Percentiles rank a stretch among this genome's conserved stretches.
Conservation (phyloP, 1,140 invertebrate genomes). For the Rhizoglyphus robini region DNA sequence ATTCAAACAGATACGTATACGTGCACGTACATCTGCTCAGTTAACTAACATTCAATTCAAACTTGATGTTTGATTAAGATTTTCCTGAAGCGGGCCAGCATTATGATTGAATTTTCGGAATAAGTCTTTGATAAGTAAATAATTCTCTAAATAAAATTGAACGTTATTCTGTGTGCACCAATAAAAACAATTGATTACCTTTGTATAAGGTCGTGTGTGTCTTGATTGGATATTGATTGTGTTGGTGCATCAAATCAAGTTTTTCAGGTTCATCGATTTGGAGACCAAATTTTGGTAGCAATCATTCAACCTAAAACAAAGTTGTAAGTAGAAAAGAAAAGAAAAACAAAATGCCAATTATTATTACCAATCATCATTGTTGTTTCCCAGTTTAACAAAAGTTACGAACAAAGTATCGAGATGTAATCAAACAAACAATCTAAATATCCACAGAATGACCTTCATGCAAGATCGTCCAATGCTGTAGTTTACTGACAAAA, state of each 20-base stretch:
- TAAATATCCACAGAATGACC: too few relatives aligned
- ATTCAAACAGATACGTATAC: too few relatives aligned
- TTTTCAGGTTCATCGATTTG: constrained; percentile 16
- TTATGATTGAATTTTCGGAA: constrained; percentile 8
- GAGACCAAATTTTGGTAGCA: too few relatives aligned
- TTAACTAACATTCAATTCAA: constrained; percentile 7
- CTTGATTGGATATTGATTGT: constrained; percentile 18
- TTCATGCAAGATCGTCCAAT: too few relatives aligned
- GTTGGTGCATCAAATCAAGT: constrained; percentile 18
- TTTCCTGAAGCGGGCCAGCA: neutral
- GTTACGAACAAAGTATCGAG: too few relatives aligned
- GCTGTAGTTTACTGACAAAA: too few relatives aligned
- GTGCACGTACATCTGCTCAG: too few relatives aligned
- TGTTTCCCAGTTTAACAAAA: too few relatives aligned
- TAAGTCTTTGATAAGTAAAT: constrained; percentile 7
- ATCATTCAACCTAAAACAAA: neutral
- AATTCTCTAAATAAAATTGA: neutral
- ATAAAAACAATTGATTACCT: neutral
- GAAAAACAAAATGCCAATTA: too few relatives aligned
- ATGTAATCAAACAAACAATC: too few relatives aligned
- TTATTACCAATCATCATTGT: too few relatives aligned
- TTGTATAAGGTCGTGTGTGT: neutral
- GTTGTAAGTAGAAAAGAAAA: too few relatives aligned
- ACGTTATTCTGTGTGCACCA: neutral
- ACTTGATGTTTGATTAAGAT: neutral